Base-by-base conservation (phyloP, 2,797 vertebrate species). In the Takifugu ocellatus region DNA sequence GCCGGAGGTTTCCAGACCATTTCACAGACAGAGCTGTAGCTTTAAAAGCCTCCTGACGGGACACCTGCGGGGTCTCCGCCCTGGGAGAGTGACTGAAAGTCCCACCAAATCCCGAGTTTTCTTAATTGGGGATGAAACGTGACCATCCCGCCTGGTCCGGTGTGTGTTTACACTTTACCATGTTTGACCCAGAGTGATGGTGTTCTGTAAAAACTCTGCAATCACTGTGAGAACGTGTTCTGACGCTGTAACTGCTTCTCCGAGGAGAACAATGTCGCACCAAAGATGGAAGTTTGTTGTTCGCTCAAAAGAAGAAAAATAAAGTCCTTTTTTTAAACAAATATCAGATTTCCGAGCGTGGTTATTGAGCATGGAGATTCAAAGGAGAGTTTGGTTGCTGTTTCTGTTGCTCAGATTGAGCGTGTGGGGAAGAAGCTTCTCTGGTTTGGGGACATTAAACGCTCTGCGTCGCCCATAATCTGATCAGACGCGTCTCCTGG, bases 1-100 rank as follows among this genome's bases (percentile, higher is more conserved):
- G 62, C 54, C 84, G 83, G 66, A 89, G 90, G 91, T 87, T 84
- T 80, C 87, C 85, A 74, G 76, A 87, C 68, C 66, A 79, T 78
- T 79, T 86, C 87, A 85, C 79, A 84, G 78, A 83, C 88, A 86
- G 81, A 87, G 77, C 50, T 74, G 64, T 79, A 49, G 77, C 79
- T 80, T 71, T 81, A 62, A 81, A 83, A n/a, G 43, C 43, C 17
- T 77, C 75, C 78, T 76, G 56, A 39, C 68, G 74, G 57, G 82
- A 66, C 84, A 62, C 48, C 77, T 53, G 1, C 72, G 39, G 15
- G 66, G 56, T 68, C 66, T 71, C 55, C 36, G 63, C 67, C 57
- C 59, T 16, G 63, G 53, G 63, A 56, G 60, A 25, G 29, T 70
- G 57, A 76, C 71, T 62, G 63, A 72, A 60, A 77, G 61, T 61